Percentiles rank a stretch among this genome's conserved stretches.
Evolutionary conservation across 2,797 vertebrate genomes (phyloP).

Genomic region (Pempheris klunzingeri): DNA sequence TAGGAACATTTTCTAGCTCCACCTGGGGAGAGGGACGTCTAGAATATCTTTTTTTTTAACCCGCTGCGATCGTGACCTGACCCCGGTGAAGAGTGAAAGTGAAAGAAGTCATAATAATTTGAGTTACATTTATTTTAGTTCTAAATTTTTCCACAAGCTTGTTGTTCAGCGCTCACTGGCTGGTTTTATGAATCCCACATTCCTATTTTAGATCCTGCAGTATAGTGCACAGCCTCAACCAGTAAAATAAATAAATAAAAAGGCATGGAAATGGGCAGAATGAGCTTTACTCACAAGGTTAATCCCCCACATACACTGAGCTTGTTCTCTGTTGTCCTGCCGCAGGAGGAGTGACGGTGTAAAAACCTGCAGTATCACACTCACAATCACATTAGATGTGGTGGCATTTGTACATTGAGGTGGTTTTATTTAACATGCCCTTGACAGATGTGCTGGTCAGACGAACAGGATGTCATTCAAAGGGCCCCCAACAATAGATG

Average conservation of each 20-base stretch:
- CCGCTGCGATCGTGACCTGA: too few relatives aligned
- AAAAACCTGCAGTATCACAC: conserved; percentile 1
- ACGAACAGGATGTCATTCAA: neutral
- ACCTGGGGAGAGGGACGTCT: too few relatives aligned
- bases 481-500: neutral
- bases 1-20: too few relatives aligned
- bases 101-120: too few relatives aligned
- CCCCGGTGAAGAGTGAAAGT: too few relatives aligned
- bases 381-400: neutral
- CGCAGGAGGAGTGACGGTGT: neutral
- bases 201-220: conserved; percentile 6
- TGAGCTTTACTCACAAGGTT: conserved; percentile 15
- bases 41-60: too few relatives aligned
- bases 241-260: too few relatives aligned
- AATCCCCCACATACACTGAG: conserved; percentile 18
- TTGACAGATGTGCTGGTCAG: neutral
- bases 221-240: neutral
- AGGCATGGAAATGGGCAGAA: conserved; percentile 14
- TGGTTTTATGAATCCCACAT: neutral
- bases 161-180: neutral
- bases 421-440: neutral
- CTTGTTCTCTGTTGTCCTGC: conserved; percentile 1
- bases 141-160: neutral
- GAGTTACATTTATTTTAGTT: too few relatives aligned
- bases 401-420: neutral